phyloP scores from a whole-genome alignment of 1,140 invertebrate genomes.

The Spodoptera litura region DNA sequence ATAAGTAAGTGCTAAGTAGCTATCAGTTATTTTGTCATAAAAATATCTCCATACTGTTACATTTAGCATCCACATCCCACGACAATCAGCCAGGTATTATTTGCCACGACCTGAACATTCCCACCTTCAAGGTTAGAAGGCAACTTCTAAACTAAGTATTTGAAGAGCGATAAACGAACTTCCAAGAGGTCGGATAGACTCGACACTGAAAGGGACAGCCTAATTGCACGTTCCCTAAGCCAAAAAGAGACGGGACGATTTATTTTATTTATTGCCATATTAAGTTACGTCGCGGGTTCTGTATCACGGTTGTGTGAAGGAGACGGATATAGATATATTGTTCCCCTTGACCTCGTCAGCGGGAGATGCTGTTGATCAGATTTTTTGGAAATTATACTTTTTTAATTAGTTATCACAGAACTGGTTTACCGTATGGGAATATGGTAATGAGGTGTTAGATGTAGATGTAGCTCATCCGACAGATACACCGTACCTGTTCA shows the following conservation, averaged over 20 bases:
- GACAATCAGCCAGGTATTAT: constrained; percentile 29
- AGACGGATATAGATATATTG: constrained; percentile 65
- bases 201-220: constrained; percentile 58
- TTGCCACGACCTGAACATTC: constrained; percentile 62
- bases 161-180: constrained; percentile 77
- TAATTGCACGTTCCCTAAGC: constrained; percentile 5
- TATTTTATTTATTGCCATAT: constrained; percentile 84
- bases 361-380: constrained; percentile 57
- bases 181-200: constrained; percentile 67
- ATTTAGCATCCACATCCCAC: neutral
- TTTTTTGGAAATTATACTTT: constrained; percentile 63
- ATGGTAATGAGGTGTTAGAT: constrained; percentile 20
- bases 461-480: neutral
- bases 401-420: constrained; percentile 60
- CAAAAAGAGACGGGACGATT: constrained; percentile 59
- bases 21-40: constrained; percentile 4
- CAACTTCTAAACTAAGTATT: constrained; percentile 81
- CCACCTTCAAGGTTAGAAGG: constrained; percentile 80
- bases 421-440: constrained; percentile 46
- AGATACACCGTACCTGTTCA: too few species aligned
- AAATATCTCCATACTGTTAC: neutral
- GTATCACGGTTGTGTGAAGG: constrained; percentile 63
- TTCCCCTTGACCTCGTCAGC: constrained; percentile 56
- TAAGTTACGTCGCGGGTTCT: constrained; percentile 70
- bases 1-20: too few species aligned